These are phyloP conservation scores for Gnathonemus echidnorhynchus DNA, from an alignment of 2,113 vertebrate species.

Conservation along the genomic window DNA sequence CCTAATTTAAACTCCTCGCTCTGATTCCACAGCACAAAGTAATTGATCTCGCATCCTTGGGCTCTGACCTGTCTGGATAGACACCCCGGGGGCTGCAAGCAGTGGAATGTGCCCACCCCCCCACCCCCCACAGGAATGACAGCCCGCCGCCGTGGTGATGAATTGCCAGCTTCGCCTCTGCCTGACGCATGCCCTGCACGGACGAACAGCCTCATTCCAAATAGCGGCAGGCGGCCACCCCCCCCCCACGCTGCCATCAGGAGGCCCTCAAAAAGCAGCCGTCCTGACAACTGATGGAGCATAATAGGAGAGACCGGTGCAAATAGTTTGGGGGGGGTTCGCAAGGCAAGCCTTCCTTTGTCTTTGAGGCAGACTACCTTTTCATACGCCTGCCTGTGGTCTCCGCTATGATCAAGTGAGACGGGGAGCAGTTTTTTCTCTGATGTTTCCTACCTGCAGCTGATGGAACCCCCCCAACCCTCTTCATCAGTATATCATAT, in stretches of 20 bases:
- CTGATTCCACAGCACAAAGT: conserved; percentile 34
- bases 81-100: conserved; percentile 30
- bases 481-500: background rate
- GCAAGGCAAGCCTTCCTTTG: conserved; percentile 23
- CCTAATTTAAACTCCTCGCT: conserved; percentile 38
- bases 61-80: conserved; percentile 20
- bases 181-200: conserved; percentile 49
- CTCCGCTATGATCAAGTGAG: background rate
- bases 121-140: conserved; percentile 36
- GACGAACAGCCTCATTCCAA: conserved; percentile 52
- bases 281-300: conserved; percentile 27
- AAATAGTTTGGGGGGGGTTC: conserved; percentile 16
- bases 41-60: conserved; percentile 40
- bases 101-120: background rate
- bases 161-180: conserved; percentile 45
- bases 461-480: background rate
- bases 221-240: conserved; percentile 15
- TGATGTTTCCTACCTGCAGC: background rate
- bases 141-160: conserved; percentile 46
- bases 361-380: conserved; percentile 28
- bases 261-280: background rate
- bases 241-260: conserved; percentile 13
- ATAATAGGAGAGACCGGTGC: conserved; percentile 13
- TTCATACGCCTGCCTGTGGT: conserved; percentile 16
- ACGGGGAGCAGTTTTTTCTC: background rate